Conservation (phyloP, 2,113 vertebrate species). For the Aplodontia rufa region DNA sequence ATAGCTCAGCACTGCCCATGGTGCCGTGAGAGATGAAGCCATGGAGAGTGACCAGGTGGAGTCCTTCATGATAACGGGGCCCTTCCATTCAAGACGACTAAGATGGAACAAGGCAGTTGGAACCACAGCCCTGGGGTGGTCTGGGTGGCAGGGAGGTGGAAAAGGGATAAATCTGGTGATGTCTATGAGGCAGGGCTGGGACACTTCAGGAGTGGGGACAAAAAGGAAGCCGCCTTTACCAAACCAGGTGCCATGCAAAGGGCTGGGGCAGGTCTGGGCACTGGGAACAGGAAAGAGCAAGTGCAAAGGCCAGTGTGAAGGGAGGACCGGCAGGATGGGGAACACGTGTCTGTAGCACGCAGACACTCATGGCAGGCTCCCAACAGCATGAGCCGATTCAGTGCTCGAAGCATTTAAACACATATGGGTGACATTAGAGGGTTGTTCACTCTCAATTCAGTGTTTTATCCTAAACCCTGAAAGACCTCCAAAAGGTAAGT, state of each 20-base stretch:
- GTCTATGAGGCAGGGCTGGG: background rate
- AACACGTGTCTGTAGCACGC: background rate
- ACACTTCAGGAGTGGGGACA: background rate
- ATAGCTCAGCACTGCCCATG: background rate
- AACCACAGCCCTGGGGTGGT: background rate
- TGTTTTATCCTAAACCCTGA: background rate
- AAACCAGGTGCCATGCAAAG: background rate
- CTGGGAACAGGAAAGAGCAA: background rate
- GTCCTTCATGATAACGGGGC: background rate
- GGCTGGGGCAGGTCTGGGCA: background rate
- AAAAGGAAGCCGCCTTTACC: background rate
- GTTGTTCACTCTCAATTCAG: background rate
- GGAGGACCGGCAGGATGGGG: background rate
- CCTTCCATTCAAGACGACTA: background rate
- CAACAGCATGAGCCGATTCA: too few relatives aligned
- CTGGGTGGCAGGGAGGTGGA: background rate
- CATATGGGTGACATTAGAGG: background rate
- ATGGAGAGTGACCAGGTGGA: background rate
- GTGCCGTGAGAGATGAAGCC: background rate
- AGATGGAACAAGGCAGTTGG: background rate
- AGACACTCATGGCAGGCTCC: background rate
- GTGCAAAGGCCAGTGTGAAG: background rate
- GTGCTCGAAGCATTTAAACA: background rate
- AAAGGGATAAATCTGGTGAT: background rate
- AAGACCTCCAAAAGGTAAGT: background rate